A percentile compares a stretch with the other conserved stretches of the same genome.
Conservation (phyloP, 2,113 vertebrate genomes). For the Egretta garzetta region DNA sequence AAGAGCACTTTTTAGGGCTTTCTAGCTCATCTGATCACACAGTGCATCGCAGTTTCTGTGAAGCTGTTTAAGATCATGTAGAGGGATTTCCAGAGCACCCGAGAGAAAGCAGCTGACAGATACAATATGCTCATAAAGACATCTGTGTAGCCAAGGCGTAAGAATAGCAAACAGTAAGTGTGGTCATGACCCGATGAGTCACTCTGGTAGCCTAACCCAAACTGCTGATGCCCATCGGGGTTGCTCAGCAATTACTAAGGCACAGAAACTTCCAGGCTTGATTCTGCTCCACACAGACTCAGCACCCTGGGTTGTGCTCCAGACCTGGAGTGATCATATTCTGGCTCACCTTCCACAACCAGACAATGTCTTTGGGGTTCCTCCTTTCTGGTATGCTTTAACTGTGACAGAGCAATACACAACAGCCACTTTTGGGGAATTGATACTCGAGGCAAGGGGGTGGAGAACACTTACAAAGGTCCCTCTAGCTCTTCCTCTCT, state of each 20-base stretch:
- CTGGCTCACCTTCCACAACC: background rate
- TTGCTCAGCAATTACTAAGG: background rate
- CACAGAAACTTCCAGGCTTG: background rate
- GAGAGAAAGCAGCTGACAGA: background rate
- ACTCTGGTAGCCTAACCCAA: background rate
- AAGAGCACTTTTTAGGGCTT: background rate
- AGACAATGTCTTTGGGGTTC: background rate
- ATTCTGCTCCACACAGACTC: background rate
- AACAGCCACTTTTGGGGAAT: rapidly evolving
- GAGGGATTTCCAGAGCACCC: background rate
- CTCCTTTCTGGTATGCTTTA: background rate
- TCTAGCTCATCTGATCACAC: background rate
- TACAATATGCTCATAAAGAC: rapidly evolving
- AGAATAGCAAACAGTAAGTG: rapidly evolving
- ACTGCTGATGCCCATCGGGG: rapidly evolving
- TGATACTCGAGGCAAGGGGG: background rate
- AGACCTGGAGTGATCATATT: background rate
- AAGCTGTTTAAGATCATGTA: rapidly evolving
- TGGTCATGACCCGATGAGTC: background rate
- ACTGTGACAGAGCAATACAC: background rate
- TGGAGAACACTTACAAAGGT: constrained; percentile 86
- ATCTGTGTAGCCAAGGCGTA: background rate
- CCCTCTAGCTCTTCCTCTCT: constrained; percentile 82
- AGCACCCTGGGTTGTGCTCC: background rate
- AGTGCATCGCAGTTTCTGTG: background rate